These are phyloP conservation scores for Pangasius djambal DNA, from an alignment of 2,797 vertebrate genomes.

Conservation along the genomic window DNA sequence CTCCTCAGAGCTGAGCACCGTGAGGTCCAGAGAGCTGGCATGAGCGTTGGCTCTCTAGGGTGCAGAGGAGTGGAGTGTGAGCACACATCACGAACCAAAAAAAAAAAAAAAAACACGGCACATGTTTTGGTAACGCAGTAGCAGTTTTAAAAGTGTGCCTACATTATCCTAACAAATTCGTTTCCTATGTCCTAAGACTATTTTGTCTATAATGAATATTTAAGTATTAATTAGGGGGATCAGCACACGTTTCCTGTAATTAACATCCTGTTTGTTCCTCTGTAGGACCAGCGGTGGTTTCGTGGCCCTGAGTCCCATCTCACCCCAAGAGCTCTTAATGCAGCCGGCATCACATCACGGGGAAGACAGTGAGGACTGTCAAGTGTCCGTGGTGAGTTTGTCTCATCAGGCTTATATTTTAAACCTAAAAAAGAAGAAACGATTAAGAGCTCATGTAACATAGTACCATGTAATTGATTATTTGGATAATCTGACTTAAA, in stretches of 20 bases:
- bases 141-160: background rate
- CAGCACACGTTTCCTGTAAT: background rate
- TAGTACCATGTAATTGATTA: background rate
- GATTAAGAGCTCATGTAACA: background rate
- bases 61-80: conserved; percentile 43
- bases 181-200: background rate
- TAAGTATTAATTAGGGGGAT: background rate
- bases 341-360: background rate
- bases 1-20: conserved; percentile 23
- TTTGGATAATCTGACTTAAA: background rate
- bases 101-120: background rate
- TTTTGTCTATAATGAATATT: background rate
- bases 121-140: background rate
- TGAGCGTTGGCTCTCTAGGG: conserved; percentile 25
- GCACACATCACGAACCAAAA: conserved; percentile 20
- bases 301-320: conserved; percentile 91
- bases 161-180: background rate
- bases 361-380: conserved; percentile 13
- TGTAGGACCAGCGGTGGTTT: conserved; percentile 87
- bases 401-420: background rate
- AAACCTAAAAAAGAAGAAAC: background rate
- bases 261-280: background rate
- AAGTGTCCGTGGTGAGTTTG: conserved; percentile 26
- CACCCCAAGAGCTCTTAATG: conserved; percentile 75
- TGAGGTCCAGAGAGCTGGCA: conserved; percentile 14